phyloP scores from a whole-genome alignment of 1,140 invertebrate species.

The Neoseiulus cucumeris region DNA sequence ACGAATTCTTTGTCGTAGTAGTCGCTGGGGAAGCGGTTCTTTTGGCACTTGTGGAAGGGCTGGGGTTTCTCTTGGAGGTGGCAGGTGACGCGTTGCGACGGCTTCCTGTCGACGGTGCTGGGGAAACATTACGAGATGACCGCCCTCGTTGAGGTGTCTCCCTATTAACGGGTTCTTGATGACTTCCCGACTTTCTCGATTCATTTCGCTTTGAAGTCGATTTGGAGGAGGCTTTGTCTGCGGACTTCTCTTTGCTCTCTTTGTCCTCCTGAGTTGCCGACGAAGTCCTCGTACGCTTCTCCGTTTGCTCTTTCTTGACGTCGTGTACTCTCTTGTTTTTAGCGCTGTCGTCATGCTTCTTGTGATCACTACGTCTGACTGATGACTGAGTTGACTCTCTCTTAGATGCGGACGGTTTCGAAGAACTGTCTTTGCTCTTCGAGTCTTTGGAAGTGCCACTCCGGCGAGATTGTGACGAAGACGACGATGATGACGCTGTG shows the following conservation, averaged over 20 bases:
- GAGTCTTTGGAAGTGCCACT: background rate
- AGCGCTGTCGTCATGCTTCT: background rate
- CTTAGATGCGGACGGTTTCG: too few species aligned
- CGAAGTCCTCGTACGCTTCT: background rate
- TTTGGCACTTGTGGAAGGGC: background rate
- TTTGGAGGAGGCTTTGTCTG: background rate
- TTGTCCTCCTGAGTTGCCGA: background rate
- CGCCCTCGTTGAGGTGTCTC: background rate
- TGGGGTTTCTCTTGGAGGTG: background rate
- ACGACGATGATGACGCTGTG: too few species aligned
- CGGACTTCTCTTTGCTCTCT: background rate
- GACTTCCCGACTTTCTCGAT: background rate
- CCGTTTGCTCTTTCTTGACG: background rate
- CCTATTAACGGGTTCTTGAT: background rate
- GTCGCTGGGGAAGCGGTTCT: background rate
- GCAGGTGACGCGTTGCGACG: background rate
- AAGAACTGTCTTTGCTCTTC: background rate
- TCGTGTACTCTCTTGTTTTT: background rate
- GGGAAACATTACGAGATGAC: background rate
- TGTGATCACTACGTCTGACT: background rate
- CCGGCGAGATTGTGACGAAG: background rate
- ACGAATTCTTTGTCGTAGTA: background rate
- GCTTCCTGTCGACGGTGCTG: background rate
- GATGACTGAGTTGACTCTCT: too few species aligned
- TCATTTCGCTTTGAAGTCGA: background rate